A percentile compares a stretch with the other conserved stretches of the same genome.
phyloP scores from a whole-genome alignment of 2,113 vertebrate species.

The Motacilla alba region DNA sequence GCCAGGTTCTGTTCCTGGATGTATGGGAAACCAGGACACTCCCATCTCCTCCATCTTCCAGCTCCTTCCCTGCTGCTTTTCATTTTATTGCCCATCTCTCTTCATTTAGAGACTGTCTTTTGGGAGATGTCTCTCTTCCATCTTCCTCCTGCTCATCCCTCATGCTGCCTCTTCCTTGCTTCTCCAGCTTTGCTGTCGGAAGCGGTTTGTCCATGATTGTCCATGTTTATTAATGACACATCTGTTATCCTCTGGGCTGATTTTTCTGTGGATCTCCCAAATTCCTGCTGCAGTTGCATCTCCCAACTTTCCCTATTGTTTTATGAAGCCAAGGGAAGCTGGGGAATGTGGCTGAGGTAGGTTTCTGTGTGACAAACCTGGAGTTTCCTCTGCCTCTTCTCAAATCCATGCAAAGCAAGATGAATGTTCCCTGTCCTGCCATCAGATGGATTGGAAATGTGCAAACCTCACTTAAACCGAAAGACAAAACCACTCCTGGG shows the following conservation, averaged over 20 bases:
- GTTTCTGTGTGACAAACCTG: neutral
- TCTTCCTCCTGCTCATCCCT: neutral
- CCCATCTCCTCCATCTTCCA: neutral
- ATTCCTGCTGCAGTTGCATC: neutral
- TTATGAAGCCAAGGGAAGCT: neutral
- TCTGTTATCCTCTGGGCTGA: rapidly evolving
- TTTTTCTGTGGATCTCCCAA: neutral
- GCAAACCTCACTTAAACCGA: neutral
- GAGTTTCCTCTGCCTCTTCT: neutral
- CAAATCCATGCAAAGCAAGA: neutral
- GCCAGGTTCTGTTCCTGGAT: neutral
- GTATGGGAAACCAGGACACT: neutral
- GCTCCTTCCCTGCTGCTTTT: neutral
- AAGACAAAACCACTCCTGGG: neutral
- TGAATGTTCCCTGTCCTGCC: neutral
- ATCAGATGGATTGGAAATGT: rapidly evolving
- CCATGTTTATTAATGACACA: neutral
- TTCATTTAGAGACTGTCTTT: neutral
- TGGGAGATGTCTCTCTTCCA: neutral
- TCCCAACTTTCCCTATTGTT: neutral
- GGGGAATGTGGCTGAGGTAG: rapidly evolving
- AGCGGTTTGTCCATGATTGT: neutral
- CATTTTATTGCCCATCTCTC: neutral
- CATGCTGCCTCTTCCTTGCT: neutral
- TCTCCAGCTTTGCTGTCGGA: neutral